Evolutionary conservation across 2,888 invertebrate species (phyloP), one percentile per base, ranked within the genome.

Genomic region (Crepidodera aurea): DNA sequence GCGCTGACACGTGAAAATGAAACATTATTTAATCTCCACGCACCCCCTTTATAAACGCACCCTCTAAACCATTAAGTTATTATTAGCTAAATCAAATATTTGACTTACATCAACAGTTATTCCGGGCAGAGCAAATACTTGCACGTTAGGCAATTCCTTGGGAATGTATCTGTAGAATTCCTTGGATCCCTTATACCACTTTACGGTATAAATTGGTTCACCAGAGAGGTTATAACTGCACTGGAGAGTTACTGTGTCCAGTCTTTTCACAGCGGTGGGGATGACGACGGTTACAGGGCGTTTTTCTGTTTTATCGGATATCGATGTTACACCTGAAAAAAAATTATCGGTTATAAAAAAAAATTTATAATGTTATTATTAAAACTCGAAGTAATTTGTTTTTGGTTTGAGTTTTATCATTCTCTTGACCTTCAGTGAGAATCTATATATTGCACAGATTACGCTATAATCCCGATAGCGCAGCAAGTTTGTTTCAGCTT

Each of bases 141-240:
- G 85, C 18, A 89, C 90, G 71, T 89, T 88, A 2, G 91, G 92
- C 68, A 89, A 81, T 78, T 92, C 92, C 77, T 92, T 91, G 1
- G 92, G 92, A 69, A 91, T 87, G 78, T 87, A 92, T 77, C 92
- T 85, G 83, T 89, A 92, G 84, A 92, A 92, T 79, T 92, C 92
- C 68, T 88, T 85, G 10, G 84, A 77, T 4, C 91, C 90, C 71
- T 90, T 86, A 83, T 92, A 92, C 92, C 92, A 92, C 81, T 92
- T 92, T 69, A 92, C 90, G 60, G 90, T 89, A 82, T 92, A 92
- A 10, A 92, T 81, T 1, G 87, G 86, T 72, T 91, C 90, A 48
- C 87, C 87, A 78, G 90, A 89, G 59, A 92, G 82, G 79, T 91
- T 88, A 84, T 90, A 92, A 69, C 85, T 86, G 81, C 92, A 92